Evolutionary conservation across 2,797 vertebrate genomes (phyloP).

Genomic region (Podargus strigoides): DNA sequence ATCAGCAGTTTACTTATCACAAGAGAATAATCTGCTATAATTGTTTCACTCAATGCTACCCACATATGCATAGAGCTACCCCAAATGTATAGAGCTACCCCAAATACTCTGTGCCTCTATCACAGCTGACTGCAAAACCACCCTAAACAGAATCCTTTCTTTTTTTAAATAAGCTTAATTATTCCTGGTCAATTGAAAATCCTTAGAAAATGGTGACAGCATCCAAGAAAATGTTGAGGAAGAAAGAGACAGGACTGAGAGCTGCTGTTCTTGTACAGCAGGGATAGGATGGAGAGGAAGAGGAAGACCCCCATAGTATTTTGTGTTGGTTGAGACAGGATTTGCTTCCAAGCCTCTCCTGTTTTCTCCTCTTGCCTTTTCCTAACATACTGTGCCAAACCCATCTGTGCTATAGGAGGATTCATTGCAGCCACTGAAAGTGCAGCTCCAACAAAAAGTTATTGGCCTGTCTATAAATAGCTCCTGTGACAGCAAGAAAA

Average conservation of each 20-base stretch:
- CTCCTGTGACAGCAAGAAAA: neutral
- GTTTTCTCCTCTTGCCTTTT: neutral
- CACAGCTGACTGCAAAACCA: neutral
- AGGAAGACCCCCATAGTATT: neutral
- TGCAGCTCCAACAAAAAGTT: neutral
- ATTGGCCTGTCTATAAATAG: neutral
- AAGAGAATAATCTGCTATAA: neutral
- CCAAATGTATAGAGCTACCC: no score
- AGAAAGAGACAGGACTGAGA: neutral
- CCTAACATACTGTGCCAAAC: neutral
- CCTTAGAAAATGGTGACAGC: neutral
- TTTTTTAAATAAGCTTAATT: neutral
- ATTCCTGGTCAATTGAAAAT: neutral
- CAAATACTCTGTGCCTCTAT: no score
- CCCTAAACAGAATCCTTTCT: neutral
- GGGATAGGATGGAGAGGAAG: neutral
- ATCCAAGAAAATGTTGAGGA: neutral
- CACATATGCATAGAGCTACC: accelerated
- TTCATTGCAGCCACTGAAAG: neutral
- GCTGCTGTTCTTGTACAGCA: neutral
- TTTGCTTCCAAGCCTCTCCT: neutral
- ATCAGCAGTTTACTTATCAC: neutral
- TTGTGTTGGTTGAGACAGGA: neutral
- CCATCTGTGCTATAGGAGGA: neutral
- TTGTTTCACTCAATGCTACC: neutral